phyloP scores from a whole-genome alignment of 2,113 vertebrate genomes.

The Dicerorhinus sumatrensis region DNA sequence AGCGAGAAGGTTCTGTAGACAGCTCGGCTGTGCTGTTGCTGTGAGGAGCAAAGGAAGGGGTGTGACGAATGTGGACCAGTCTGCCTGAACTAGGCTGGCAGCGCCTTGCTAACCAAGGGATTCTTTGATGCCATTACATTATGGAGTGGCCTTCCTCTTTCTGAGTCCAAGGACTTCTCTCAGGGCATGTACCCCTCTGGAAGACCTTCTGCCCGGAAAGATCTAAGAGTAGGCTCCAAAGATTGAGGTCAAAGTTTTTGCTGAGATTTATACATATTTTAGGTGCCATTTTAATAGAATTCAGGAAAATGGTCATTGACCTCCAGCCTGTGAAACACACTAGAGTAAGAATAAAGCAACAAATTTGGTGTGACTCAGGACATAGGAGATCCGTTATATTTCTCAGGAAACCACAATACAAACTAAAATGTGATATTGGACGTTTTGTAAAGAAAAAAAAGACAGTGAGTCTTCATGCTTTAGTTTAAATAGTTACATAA shows the following conservation, averaged over 20 bases:
- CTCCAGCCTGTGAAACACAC: neutral
- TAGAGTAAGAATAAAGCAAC: neutral
- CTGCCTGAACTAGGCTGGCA: accelerated
- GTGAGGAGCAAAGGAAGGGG: accelerated
- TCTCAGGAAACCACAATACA: neutral
- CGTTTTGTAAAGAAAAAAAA: neutral
- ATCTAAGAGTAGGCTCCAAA: neutral
- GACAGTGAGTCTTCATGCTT: neutral
- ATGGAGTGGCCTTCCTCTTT: neutral
- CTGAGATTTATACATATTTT: neutral
- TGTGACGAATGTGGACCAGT: accelerated
- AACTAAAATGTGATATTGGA: neutral
- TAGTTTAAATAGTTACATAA: accelerated
- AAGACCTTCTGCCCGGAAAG: neutral
- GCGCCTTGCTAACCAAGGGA: accelerated
- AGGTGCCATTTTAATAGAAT: neutral
- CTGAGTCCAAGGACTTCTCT: accelerated
- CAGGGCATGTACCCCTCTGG: accelerated
- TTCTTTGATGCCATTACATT: accelerated
- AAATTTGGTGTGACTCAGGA: neutral
- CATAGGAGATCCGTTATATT: neutral
- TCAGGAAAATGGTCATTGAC: neutral
- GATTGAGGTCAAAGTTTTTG: neutral
- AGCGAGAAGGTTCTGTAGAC: accelerated
- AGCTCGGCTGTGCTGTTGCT: accelerated